Conservation (phyloP, 2,888 invertebrate genomes). For the Parelbella ahira region DNA sequence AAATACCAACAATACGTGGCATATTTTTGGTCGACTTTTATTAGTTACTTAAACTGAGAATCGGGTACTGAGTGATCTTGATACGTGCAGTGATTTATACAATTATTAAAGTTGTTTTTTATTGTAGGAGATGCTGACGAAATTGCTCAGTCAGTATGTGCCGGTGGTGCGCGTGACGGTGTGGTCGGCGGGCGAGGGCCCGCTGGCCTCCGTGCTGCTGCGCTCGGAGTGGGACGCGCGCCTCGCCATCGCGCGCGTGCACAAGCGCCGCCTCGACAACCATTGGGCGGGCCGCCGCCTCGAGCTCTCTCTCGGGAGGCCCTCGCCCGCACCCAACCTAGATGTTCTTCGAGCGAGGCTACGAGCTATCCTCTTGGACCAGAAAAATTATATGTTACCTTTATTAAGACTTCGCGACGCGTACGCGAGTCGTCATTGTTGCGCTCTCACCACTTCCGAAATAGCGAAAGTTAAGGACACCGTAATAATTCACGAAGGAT, state of each 20-base stretch:
- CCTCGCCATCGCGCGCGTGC: slow-evolving; percentile 89
- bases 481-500: slow-evolving; percentile 69
- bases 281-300: slow-evolving; percentile 86
- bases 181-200: slow-evolving; percentile 66
- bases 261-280: slow-evolving; percentile 87
- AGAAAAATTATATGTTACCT: slow-evolving; percentile 87
- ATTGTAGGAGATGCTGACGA: slow-evolving; percentile 62
- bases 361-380: slow-evolving; percentile 86
- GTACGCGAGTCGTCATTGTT: slow-evolving; percentile 89
- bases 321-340: slow-evolving; percentile 82
- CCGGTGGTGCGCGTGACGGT: slow-evolving; percentile 58
- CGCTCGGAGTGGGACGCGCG: slow-evolving; percentile 85
- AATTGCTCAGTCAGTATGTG: slow-evolving; percentile 64
- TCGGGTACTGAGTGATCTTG: too few relatives aligned
- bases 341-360: slow-evolving; percentile 85
- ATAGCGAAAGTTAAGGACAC: slow-evolving; percentile 88
- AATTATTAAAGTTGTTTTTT: too few relatives aligned
- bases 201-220: slow-evolving; percentile 86
- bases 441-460: slow-evolving; percentile 86
- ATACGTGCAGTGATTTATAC: too few relatives aligned
- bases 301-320: slow-evolving; percentile 84
- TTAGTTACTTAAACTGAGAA: too few relatives aligned
- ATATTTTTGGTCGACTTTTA: too few relatives aligned
- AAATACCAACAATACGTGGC: too few relatives aligned
- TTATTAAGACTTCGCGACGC: slow-evolving; percentile 91